phyloP scores from a whole-genome alignment of 2,888 invertebrate species.

The Thelaira solivaga region DNA sequence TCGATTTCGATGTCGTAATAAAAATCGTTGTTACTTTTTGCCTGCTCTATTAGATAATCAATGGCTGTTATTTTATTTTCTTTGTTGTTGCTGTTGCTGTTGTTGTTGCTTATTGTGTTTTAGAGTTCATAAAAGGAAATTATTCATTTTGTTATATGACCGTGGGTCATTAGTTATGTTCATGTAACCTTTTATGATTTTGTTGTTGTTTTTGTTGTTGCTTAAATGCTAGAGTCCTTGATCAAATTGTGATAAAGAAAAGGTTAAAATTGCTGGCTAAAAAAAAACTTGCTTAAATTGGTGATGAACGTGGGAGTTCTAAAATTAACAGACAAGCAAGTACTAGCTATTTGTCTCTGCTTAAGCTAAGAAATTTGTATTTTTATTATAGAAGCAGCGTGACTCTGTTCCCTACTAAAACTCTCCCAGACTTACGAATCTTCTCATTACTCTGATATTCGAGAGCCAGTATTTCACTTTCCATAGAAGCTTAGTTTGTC shows the following conservation, averaged over 20 bases:
- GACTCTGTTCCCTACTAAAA: no score
- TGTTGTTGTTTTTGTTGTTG: constrained; percentile 7
- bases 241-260: constrained; percentile 47
- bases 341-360: no score
- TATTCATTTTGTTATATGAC: constrained; percentile 56
- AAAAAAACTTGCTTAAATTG: no score
- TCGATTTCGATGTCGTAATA: constrained; percentile 55
- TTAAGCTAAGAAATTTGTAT: no score
- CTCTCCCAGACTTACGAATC: no score
- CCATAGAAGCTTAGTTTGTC: no score
- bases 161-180: constrained; percentile 60
- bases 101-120: constrained; percentile 7
- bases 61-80: constrained; percentile 15
- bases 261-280: constrained; percentile 28
- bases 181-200: constrained; percentile 54
- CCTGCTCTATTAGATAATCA: constrained; percentile 50
- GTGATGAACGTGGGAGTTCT: no score
- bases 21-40: constrained; percentile 33
- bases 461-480: no score
- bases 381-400: no score
- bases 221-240: constrained; percentile 56
- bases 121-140: constrained; percentile 49
- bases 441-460: no score
- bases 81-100: constrained; percentile 11
- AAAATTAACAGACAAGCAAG: no score